These are phyloP conservation scores for Spea multiplicata DNA, from an alignment of 2,113 vertebrate species.

Conservation along the genomic window DNA sequence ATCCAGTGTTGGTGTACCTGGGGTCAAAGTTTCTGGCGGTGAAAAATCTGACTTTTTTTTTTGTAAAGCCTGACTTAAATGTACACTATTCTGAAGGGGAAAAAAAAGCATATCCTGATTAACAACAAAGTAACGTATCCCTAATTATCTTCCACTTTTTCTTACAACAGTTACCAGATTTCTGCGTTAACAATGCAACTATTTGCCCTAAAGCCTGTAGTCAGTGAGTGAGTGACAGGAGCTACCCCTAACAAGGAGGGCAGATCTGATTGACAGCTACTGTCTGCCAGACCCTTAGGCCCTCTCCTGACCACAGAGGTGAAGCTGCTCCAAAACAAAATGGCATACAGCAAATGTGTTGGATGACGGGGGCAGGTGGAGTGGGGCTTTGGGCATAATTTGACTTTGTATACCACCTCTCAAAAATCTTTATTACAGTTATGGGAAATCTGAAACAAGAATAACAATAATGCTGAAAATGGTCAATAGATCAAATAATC, in stretches of 20 bases:
- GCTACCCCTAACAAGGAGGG: conserved; percentile 26
- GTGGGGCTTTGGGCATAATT: neutral
- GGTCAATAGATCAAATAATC: neutral
- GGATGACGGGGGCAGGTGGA: neutral
- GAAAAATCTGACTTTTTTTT: too few relatives aligned
- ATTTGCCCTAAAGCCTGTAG: conserved; percentile 39
- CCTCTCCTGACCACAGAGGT: conserved; percentile 28
- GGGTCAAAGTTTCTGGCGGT: too few relatives aligned
- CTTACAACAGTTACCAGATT: conserved; percentile 10
- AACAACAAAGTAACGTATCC: neutral
- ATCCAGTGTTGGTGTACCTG: too few relatives aligned
- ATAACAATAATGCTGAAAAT: conserved; percentile 2
- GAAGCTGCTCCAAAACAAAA: conserved; percentile 5
- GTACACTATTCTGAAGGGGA: too few relatives aligned
- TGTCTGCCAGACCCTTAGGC: conserved; percentile 22
- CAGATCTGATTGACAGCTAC: conserved; percentile 28
- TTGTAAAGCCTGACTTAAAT: too few relatives aligned
- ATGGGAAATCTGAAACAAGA: conserved; percentile 13
- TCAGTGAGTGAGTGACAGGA: conserved; percentile 28
- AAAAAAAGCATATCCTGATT: too few relatives aligned
- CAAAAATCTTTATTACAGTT: neutral
- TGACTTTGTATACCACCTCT: neutral
- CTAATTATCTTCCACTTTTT: neutral
- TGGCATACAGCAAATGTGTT: neutral
- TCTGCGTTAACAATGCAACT: conserved; percentile 30